Base-by-base conservation (phyloP, 2,113 vertebrate species). In the Myiopsitta monachus region DNA sequence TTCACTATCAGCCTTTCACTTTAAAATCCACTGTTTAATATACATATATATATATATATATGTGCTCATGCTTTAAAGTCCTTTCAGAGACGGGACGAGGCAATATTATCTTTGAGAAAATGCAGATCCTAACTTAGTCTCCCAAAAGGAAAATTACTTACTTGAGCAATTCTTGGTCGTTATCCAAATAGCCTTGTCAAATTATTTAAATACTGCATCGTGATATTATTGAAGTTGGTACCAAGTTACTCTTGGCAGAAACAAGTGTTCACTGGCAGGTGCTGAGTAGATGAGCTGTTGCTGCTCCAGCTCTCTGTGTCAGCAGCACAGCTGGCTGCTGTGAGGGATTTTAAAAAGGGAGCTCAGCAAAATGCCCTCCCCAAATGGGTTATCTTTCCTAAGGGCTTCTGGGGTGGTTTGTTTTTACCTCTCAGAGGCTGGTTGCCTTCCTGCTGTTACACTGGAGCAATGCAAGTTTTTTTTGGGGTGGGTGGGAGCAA, bases 171-270 rank as follows among this genome's bases (percentile, higher is more conserved):
- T 94, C 97, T 95, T 96, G 97, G 96, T 97, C 59, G 47, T 86
- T 94, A 97, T 98, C 96, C 97, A 91, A 97, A 91, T 91, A 97
- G 96, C 92, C 98, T 98, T 97, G 98, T 97, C 96, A 97, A 98
- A 98, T 98, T 98, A 98, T 97, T 97, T 97, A 97, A 98, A 97
- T 97, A 97, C 96, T 94, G 73, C 98, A 96, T 96, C 98, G 97
- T 96, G 97, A 98, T 98, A 98, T 97, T 98, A 97, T 96, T 98
- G 98, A 98, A 98, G 98, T 98, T 97, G 98, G 98, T 98, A 98
- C 98, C 97, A 97, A 98, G 98, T 98, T 98, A 97, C 96, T 97
- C 96, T 97, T 98, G 98, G 97, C 98, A 97, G 96, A 91, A 97
- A 63, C 96, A 96, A 98, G 92, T 82, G 97, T 73, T 94, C 89